A percentile compares a stretch with the other conserved stretches of the same genome.
These are phyloP conservation scores for Sinocyclocheilus grahami DNA, from an alignment of 2,113 vertebrate species.

Conservation along the genomic window DNA sequence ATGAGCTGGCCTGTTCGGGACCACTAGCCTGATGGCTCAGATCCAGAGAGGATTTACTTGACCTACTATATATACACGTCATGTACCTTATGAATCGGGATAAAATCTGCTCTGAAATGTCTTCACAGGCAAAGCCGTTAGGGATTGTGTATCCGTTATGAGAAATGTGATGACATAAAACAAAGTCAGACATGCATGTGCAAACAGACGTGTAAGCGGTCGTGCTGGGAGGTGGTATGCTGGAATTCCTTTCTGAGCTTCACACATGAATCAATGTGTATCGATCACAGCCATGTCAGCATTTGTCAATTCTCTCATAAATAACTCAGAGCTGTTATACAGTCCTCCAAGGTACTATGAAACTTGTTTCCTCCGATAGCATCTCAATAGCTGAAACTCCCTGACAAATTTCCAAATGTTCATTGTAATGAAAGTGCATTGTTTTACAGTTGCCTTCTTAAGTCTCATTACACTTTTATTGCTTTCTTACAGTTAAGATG, in stretches of 20 bases:
- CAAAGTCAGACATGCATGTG: slow-evolving; percentile 43
- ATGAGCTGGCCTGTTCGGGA: slow-evolving; percentile 7
- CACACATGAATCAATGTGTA: slow-evolving; percentile 61
- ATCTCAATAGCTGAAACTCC: not conserved
- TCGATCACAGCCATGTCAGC: slow-evolving; percentile 64
- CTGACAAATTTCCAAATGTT: not conserved
- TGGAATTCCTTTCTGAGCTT: slow-evolving; percentile 55
- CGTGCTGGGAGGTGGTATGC: slow-evolving; percentile 54
- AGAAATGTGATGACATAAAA: slow-evolving; percentile 57
- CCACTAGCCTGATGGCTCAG: slow-evolving; percentile 3
- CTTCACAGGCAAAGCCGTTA: slow-evolving; percentile 42
- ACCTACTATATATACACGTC: not conserved
- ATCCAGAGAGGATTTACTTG: slow-evolving; percentile 25
- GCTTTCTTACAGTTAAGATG: not conserved
- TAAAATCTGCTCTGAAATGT: not conserved
- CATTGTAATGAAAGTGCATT: not conserved
- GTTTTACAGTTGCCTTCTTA: not conserved
- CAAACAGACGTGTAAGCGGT: slow-evolving; percentile 38
- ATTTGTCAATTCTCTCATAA: slow-evolving; percentile 65
- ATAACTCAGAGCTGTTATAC: slow-evolving; percentile 56
- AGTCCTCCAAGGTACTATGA: slow-evolving; percentile 36
- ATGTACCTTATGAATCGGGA: slow-evolving; percentile 4
- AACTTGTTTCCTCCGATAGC: slow-evolving; percentile 38
- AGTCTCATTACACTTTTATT: slow-evolving; percentile 31
- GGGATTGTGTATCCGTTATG: slow-evolving; percentile 44